Evolutionary conservation across 2,888 invertebrate species (phyloP).

Genomic region (Anaspis maculata): DNA sequence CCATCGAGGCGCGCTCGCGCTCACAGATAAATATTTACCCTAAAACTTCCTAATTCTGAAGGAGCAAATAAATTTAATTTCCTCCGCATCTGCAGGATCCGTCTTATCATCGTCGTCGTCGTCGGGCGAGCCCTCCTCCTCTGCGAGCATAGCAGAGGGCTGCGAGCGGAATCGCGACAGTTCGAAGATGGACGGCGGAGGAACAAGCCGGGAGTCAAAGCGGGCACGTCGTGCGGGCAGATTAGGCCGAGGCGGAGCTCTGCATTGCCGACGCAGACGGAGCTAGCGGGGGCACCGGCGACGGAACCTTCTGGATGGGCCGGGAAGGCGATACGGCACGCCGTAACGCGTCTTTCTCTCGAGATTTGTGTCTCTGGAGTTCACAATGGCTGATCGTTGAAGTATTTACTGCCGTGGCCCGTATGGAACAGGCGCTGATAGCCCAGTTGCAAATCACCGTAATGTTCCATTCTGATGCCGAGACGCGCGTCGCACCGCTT

Average conservation of each 20-base stretch:
- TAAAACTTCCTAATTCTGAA: conserved; percentile 24
- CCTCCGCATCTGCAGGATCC: conserved; percentile 32
- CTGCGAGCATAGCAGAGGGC: conserved; percentile 24
- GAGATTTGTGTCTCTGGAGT: conserved; percentile 41
- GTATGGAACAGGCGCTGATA: conserved; percentile 33
- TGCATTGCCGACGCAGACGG: conserved; percentile 11
- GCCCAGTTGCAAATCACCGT: conserved; percentile 37
- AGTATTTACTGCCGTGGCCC: conserved; percentile 39
- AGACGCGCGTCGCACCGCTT: neutral
- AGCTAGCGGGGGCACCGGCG: conserved; percentile 1
- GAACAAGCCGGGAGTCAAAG: too few relatives aligned
- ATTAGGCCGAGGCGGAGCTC: conserved; percentile 3
- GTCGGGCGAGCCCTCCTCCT: too few relatives aligned
- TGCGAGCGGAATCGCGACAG: conserved; percentile 32
- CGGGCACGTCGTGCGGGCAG: too few relatives aligned
- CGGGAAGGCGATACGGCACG: conserved; percentile 24
- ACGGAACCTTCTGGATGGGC: conserved; percentile 16
- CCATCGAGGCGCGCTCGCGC: conserved; percentile 5
- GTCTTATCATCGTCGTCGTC: conserved; percentile 36
- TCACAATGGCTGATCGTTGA: conserved; percentile 42
- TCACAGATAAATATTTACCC: conserved; percentile 28
- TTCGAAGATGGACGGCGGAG: conserved; percentile 35
- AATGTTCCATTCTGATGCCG: conserved; percentile 7
- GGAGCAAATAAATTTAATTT: conserved; percentile 38
- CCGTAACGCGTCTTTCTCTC: conserved; percentile 30